Base-by-base conservation (phyloP, 2,888 invertebrate genomes). In the Rotaria macrura region DNA sequence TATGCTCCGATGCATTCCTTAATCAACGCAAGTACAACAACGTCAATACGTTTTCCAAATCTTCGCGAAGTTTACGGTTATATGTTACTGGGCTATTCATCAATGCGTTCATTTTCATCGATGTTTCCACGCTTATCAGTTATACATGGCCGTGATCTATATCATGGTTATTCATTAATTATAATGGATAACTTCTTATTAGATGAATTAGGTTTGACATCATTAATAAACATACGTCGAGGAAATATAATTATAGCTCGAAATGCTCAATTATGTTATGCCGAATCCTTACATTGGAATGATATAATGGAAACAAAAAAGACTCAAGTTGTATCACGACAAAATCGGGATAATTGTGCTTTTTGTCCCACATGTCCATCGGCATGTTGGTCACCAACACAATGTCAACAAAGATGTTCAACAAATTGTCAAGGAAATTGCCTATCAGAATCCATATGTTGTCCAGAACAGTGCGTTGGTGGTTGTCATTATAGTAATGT, bases 101-200 rank as follows among this genome's bases (percentile, higher is more conserved):
- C 79, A 6, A 12, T 79, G 79, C n/a, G n/a, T 43, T 43, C 79
- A 40, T 79, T 79, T 43, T 43, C 43, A 12, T 25, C 40, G 10
- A 79, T 85, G 49, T 85, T 85, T 54, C 85, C 85, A 23, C 57
- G 49, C 25, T 49, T 85, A 29, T 65, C 57, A 38, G 84, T 85
- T n/a, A 85, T 85, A 12, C 83, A 84, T 43, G 85, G 85, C 20
- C 47, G 83, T 38, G 57, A 84, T n/a, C 65, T 85, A 38, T 84
- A 84, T 52, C 83, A 85, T 47, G 65, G 83, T 72, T 83, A 85
- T 47, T 83, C 85, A 49, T 57, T 85, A 34, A 84, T 84, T 54
- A 38, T 85, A 9, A 57, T 52, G 43, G 34, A 84, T 25, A 84
- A 83, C 38, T 84, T 43, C 72, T n/a, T 52, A n/a, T 40, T 85